Conservation (phyloP, 1,140 invertebrate genomes). For the Planococcus citri region DNA sequence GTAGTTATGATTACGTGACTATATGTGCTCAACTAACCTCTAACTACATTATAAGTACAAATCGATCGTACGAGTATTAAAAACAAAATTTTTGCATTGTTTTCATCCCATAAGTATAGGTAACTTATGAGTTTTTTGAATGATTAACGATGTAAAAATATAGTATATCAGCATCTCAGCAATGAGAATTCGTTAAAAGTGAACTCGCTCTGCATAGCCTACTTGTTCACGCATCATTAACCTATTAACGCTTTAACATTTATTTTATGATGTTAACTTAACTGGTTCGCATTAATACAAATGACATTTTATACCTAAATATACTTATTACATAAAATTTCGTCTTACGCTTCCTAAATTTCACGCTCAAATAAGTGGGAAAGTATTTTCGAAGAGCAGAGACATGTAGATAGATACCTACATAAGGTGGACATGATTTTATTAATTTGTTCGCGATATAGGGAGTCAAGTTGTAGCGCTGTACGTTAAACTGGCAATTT, state of each 20-base stretch:
- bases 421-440: slow-evolving; percentile 5
- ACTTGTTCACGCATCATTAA: background rate
- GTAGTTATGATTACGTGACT: too few relatives aligned
- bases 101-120: too few relatives aligned
- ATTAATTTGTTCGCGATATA: slow-evolving; percentile 13
- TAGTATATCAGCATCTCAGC: too few relatives aligned
- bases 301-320: background rate
- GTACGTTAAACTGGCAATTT: background rate
- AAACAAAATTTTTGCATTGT: too few relatives aligned
- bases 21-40: too few relatives aligned
- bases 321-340: background rate
- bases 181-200: too few relatives aligned
- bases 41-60: too few relatives aligned
- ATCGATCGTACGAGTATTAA: too few relatives aligned
- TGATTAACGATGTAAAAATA: too few relatives aligned
- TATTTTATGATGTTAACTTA: background rate
- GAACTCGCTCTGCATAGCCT: too few relatives aligned
- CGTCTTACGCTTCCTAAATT: background rate
- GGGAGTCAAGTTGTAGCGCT: background rate
- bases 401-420: too few relatives aligned
- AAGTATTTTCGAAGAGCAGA: background rate
- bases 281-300: background rate
- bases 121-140: too few relatives aligned
- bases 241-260: background rate
- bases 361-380: slow-evolving; percentile 9